Conservation (phyloP, 2,797 vertebrate genomes). For the Erpetoichthys calabaricus region DNA sequence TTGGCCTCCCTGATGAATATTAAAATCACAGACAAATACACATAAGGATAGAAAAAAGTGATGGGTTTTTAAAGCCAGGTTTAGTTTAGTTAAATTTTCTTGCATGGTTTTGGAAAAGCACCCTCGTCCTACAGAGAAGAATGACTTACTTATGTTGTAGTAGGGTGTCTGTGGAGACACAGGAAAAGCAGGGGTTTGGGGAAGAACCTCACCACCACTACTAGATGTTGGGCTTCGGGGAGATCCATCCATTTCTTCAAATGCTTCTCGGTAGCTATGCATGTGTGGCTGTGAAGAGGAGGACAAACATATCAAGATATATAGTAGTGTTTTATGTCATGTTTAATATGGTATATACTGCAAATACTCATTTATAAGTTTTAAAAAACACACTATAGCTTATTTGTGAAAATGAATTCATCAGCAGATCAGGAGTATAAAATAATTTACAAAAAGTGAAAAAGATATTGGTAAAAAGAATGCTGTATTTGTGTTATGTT, state of each 20-base stretch:
- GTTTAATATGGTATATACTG: too few species aligned
- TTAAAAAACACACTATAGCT: too few species aligned
- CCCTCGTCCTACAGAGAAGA: slow-evolving; percentile 39
- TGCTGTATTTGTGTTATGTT: too few species aligned
- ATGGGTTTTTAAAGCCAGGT: slow-evolving; percentile 3
- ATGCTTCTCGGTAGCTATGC: slow-evolving; percentile 96
- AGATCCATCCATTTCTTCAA: slow-evolving; percentile 78
- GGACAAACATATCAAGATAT: slow-evolving; percentile 1
- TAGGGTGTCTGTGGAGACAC: slow-evolving; percentile 66
- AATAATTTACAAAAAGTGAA: too few species aligned
- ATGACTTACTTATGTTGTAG: slow-evolving; percentile 66
- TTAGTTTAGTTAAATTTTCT: not conserved
- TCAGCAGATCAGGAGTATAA: too few species aligned
- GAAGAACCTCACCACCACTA: slow-evolving; percentile 76
- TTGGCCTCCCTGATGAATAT: too few species aligned
- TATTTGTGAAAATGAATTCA: too few species aligned
- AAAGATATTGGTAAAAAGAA: too few species aligned
- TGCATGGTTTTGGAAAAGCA: slow-evolving; percentile 34
- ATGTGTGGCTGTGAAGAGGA: slow-evolving; percentile 67
- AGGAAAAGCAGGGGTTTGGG: slow-evolving; percentile 66
- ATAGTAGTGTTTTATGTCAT: too few species aligned
- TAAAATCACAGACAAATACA: too few species aligned
- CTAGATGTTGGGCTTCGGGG: slow-evolving; percentile 49
- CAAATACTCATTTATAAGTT: too few species aligned
- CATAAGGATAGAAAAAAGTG: too few species aligned